Percentiles rank a stretch among this genome's conserved stretches.
These are phyloP conservation scores for Cryptoprocta ferox DNA, from an alignment of 2,797 vertebrate species.

Conservation along the genomic window DNA sequence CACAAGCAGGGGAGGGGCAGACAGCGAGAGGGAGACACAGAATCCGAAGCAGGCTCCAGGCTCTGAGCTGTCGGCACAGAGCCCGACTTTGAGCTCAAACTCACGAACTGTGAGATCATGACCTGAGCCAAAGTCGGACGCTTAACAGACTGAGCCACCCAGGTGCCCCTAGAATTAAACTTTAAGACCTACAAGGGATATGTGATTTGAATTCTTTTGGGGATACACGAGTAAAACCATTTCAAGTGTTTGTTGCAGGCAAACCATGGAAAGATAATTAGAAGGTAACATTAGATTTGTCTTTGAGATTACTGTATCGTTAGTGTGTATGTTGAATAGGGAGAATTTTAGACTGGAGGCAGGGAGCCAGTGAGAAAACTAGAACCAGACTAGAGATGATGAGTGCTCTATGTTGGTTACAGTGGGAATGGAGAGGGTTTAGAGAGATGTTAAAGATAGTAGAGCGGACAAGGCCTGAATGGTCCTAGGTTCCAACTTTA, in stretches of 20 bases:
- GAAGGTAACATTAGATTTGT: slow-evolving; percentile 1
- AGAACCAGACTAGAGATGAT: not conserved
- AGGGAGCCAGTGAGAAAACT: not conserved
- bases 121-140: too few relatives aligned
- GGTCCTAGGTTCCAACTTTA: not conserved
- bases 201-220: not conserved
- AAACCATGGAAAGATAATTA: not conserved
- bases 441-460: not conserved
- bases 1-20: too few relatives aligned
- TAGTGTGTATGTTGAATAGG: not conserved
- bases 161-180: too few relatives aligned
- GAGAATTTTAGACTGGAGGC: slow-evolving; percentile 10
- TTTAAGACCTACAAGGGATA: not conserved
- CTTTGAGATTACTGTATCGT: not conserved
- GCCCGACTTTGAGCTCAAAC: too few relatives aligned
- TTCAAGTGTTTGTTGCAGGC: not conserved
- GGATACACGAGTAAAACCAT: slow-evolving; percentile 14
- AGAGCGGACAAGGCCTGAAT: not conserved
- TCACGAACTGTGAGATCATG: too few relatives aligned
- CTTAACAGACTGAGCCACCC: too few relatives aligned
- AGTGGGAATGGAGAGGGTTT: not conserved
- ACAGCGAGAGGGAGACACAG: too few relatives aligned
- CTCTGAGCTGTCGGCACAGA: too few relatives aligned
- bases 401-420: not conserved
- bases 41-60: too few relatives aligned